Evolutionary conservation across 2,797 vertebrate species (phyloP).

Genomic region (Ciconia nigra): DNA sequence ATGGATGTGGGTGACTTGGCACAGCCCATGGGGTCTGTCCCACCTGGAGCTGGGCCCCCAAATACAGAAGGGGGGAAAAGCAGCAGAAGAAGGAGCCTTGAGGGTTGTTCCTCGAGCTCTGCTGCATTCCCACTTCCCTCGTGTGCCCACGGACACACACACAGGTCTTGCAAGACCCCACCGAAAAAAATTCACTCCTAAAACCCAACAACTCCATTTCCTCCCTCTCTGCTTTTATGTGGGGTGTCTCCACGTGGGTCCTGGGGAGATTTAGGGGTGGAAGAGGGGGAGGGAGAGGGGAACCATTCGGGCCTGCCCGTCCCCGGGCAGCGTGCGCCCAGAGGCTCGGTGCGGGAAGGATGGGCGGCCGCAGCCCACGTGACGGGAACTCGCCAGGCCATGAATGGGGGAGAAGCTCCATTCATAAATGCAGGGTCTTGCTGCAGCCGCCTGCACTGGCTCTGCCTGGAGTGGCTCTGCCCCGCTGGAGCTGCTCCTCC

Average conservation of each 20-base stretch:
- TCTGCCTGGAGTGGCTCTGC: not conserved
- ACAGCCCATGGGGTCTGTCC: not conserved
- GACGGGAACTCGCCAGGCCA: conserved; percentile 43
- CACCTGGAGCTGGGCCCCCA: fast-evolving
- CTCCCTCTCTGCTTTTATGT: not conserved
- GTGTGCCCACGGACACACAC: fast-evolving
- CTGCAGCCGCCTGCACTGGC: not conserved
- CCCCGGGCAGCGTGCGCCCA: fast-evolving
- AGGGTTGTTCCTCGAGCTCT: not conserved
- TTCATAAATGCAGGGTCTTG: conserved; percentile 40
- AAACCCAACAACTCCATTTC: not conserved
- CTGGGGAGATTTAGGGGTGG: not conserved
- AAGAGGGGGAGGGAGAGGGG: not conserved
- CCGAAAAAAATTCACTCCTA: fast-evolving
- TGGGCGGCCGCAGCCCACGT: not conserved
- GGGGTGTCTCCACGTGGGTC: fast-evolving
- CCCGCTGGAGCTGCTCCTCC: conserved; percentile 21
- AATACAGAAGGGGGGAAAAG: not conserved
- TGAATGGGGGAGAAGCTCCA: conserved; percentile 68
- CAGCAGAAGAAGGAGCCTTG: not conserved
- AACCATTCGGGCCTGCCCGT: fast-evolving
- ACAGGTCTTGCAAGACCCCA: fast-evolving
- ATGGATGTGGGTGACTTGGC: not conserved
- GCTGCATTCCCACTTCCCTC: fast-evolving
- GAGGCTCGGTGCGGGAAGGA: not conserved